Evolutionary conservation across 2,113 vertebrate genomes (phyloP).

Genomic region (Tauraco erythrolophus): DNA sequence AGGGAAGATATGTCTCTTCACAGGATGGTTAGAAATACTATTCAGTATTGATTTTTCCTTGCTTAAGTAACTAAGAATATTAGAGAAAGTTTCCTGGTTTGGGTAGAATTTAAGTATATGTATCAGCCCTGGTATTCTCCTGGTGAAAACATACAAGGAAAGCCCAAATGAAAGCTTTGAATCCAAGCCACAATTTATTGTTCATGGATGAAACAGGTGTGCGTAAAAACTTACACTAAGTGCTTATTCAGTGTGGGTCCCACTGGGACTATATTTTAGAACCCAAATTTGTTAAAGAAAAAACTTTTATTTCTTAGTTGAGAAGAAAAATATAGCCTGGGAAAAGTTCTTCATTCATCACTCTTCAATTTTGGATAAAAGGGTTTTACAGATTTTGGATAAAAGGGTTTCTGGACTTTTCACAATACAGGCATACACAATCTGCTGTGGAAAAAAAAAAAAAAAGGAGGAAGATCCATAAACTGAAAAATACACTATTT

Average conservation of each 20-base stretch:
- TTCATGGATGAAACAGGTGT: background rate
- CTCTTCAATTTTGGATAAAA: background rate
- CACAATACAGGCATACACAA: background rate
- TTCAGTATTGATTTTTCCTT: background rate
- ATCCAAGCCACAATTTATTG: background rate
- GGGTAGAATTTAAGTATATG: background rate
- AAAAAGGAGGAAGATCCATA: fast-evolving
- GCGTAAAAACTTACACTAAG: background rate
- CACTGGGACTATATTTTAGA: background rate
- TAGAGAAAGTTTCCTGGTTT: background rate
- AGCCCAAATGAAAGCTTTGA: background rate
- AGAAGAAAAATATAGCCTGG: background rate
- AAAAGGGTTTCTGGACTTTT: background rate
- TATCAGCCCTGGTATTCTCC: background rate
- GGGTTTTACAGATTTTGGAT: background rate
- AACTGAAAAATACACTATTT: background rate
- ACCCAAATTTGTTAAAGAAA: background rate
- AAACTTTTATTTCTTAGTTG: background rate
- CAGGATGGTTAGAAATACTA: background rate
- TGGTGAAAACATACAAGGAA: background rate
- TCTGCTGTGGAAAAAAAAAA: background rate
- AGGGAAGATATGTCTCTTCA: background rate
- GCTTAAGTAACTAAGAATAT: background rate
- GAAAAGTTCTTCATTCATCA: background rate
- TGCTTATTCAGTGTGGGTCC: background rate